These are phyloP conservation scores for Lepas anatifera DNA, from an alignment of 2,888 invertebrate species.

Conservation along the genomic window DNA sequence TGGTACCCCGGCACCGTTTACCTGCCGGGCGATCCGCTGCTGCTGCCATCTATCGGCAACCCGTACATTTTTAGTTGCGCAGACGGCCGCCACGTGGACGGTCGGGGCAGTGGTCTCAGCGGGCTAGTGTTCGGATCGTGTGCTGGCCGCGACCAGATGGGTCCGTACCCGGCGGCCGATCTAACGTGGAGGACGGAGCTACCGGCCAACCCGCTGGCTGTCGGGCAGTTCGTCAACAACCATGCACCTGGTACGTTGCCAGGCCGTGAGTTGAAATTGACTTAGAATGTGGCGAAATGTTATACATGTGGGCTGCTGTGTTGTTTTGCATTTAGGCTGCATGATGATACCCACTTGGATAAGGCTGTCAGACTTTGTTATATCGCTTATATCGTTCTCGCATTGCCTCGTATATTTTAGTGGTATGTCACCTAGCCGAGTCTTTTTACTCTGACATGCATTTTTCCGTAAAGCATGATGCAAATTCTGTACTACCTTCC, in stretches of 20 bases:
- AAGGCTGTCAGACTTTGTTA: too few relatives aligned
- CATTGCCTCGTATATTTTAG: too few relatives aligned
- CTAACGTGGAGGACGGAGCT: conserved; percentile 32
- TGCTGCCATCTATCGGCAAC: conserved; percentile 38
- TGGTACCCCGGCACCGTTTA: conserved; percentile 36
- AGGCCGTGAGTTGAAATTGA: too few relatives aligned
- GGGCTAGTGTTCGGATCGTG: conserved; percentile 35
- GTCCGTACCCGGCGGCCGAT: conserved; percentile 33
- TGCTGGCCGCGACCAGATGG: conserved; percentile 33
- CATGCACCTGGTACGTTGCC: conserved; percentile 32
- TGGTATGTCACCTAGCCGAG: too few relatives aligned
- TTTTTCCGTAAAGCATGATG: too few relatives aligned
- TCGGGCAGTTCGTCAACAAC: conserved; percentile 43
- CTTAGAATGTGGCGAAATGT: too few relatives aligned
- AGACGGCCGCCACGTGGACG: conserved; percentile 39
- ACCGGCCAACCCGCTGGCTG: conserved; percentile 36
- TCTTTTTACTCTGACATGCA: too few relatives aligned
- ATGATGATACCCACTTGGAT: too few relatives aligned
- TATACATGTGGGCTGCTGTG: too few relatives aligned
- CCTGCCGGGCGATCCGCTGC: conserved; percentile 36
- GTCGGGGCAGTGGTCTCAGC: conserved; percentile 37
- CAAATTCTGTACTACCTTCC: too few relatives aligned
- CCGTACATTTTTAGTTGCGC: conserved; percentile 39
- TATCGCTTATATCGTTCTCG: too few relatives aligned
- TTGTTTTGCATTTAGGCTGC: too few relatives aligned